Evolutionary conservation across 1,140 invertebrate genomes (phyloP).

Genomic region (Zaprionus gabonicus): DNA sequence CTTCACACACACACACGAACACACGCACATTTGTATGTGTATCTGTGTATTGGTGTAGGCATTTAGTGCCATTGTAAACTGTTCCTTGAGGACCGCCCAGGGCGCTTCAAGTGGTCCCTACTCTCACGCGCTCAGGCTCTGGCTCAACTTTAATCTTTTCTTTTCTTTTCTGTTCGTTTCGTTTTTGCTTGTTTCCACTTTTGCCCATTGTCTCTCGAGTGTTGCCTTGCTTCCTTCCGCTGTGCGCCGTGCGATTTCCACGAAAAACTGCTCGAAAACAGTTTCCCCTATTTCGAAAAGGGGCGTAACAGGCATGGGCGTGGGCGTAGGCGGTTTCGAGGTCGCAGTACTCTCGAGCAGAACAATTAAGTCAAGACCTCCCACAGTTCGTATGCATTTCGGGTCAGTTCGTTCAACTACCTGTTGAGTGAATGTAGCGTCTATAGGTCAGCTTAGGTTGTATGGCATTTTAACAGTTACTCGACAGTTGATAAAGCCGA

Average conservation of each 20-base stretch:
- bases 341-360: slow-evolving; percentile 33
- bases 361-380: slow-evolving; percentile 49
- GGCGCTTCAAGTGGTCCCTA: slow-evolving; percentile 18
- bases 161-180: slow-evolving; percentile 13
- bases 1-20: slow-evolving; percentile 14
- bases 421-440: neutral
- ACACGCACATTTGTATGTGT: slow-evolving; percentile 1
- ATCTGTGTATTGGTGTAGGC: neutral
- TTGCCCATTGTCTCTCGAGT: slow-evolving; percentile 34
- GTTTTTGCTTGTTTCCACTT: neutral
- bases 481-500: neutral
- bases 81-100: slow-evolving; percentile 30
- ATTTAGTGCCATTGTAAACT: slow-evolving; percentile 4
- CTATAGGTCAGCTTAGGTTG: slow-evolving; percentile 7
- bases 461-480: slow-evolving; percentile 33
- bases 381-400: neutral
- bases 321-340: slow-evolving; percentile 31
- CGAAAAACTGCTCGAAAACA: slow-evolving; percentile 48
- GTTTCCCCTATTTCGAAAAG: slow-evolving; percentile 7
- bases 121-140: neutral
- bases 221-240: slow-evolving; percentile 61
- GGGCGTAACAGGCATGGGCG: slow-evolving; percentile 27
- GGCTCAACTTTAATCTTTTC: slow-evolving; percentile 27
- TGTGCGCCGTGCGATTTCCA: slow-evolving; percentile 55
- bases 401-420: slow-evolving; percentile 37